Percentiles rank a stretch among this genome's conserved stretches.
phyloP scores from a whole-genome alignment of 2,113 vertebrate species.

The Hippoglossus stenolepis region DNA sequence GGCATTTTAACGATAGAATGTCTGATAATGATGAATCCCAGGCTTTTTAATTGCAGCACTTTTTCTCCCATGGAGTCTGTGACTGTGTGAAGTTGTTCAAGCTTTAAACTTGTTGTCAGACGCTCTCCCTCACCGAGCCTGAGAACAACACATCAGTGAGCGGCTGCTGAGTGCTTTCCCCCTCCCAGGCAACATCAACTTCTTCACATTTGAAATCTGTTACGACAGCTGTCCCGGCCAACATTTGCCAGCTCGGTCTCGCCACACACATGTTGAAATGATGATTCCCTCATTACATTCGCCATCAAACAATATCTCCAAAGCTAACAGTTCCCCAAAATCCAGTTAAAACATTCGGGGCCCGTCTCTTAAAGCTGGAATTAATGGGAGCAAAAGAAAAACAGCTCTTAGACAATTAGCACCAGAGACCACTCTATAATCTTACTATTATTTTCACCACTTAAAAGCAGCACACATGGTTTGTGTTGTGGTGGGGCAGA shows the following conservation, averaged over 20 bases:
- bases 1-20: not conserved
- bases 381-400: slow-evolving; percentile 77
- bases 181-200: slow-evolving; percentile 57
- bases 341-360: slow-evolving; percentile 68
- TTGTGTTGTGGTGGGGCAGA: slow-evolving; percentile 73
- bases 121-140: slow-evolving; percentile 54
- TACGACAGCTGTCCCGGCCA: slow-evolving; percentile 63
- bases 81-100: slow-evolving; percentile 31
- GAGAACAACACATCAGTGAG: slow-evolving; percentile 66
- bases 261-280: slow-evolving; percentile 70
- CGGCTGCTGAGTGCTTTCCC: slow-evolving; percentile 58
- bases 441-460: slow-evolving; percentile 82
- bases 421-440: slow-evolving; percentile 81
- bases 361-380: slow-evolving; percentile 70
- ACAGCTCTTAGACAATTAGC: slow-evolving; percentile 82
- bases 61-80: slow-evolving; percentile 5
- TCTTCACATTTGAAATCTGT: slow-evolving; percentile 72
- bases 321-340: slow-evolving; percentile 74
- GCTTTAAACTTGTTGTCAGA: slow-evolving; percentile 54
- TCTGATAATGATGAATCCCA: not conserved
- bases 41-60: not conserved
- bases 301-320: slow-evolving; percentile 72
- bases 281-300: slow-evolving; percentile 67
- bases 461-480: slow-evolving; percentile 82
- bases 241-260: slow-evolving; percentile 64